phyloP scores from a whole-genome alignment of 2,888 invertebrate species.

The Unio pictorum region DNA sequence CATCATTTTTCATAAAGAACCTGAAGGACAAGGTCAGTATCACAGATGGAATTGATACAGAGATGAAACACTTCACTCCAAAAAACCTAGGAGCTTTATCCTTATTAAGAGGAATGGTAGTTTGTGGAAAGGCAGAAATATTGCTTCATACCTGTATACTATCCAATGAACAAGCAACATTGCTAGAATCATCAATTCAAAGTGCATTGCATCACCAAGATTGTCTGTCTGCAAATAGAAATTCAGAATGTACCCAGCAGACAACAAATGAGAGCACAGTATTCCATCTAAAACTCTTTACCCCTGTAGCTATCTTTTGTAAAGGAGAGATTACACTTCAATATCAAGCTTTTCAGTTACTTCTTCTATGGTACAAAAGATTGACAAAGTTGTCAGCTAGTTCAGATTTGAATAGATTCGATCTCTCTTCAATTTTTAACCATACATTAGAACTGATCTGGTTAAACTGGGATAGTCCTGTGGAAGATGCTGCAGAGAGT shows the following conservation, averaged over 20 bases:
- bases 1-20: background rate
- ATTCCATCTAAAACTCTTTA: conserved; percentile 22
- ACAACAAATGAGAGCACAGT: conserved; percentile 3
- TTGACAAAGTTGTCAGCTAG: conserved; percentile 18
- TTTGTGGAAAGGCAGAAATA: conserved; percentile 15
- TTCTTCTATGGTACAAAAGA: conserved; percentile 38
- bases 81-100: conserved; percentile 12
- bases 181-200: no score
- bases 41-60: background rate
- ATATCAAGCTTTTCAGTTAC: conserved; percentile 41
- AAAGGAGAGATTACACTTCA: conserved; percentile 36
- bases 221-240: no score
- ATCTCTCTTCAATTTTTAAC: conserved; percentile 16
- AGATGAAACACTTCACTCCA: background rate
- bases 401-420: conserved; percentile 7
- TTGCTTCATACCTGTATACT: no score
- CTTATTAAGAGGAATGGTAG: conserved; percentile 34
- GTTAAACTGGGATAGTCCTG: conserved; percentile 64
- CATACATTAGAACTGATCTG: conserved; percentile 53
- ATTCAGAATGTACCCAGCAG: background rate
- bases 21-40: background rate
- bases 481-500: conserved; percentile 63
- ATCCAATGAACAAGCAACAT: no score
- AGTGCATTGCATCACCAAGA: no score
- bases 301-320: conserved; percentile 31